Evolutionary conservation across 2,113 vertebrate genomes (phyloP).

Genomic region (Dicrurus megarhynchus): DNA sequence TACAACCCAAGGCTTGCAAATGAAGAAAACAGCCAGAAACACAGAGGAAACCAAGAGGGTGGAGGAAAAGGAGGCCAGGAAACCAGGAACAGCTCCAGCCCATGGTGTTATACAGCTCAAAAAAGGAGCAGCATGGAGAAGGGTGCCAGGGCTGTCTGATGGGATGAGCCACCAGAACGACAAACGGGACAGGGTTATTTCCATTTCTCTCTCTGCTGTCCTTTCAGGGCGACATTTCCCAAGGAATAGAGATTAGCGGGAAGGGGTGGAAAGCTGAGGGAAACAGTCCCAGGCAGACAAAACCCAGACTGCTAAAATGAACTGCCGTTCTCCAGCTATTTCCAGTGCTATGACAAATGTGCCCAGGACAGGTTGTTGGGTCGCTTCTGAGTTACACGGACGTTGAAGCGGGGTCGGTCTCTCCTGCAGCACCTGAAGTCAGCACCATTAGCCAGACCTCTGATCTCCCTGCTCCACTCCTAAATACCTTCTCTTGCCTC

Average conservation of each 20-base stretch:
- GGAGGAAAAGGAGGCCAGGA: background rate
- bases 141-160: background rate
- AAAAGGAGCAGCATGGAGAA: background rate
- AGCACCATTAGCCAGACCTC: background rate
- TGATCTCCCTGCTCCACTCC: background rate
- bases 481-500: background rate
- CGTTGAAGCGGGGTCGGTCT: background rate
- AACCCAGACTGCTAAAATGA: background rate
- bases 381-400: background rate
- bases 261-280: background rate
- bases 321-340: background rate
- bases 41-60: background rate
- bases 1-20: background rate
- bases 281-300: background rate
- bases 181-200: fast-evolving
- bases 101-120: background rate
- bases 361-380: background rate
- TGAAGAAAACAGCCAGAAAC: conserved; percentile 22
- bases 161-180: background rate
- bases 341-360: fast-evolving
- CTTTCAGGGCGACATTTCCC: background rate
- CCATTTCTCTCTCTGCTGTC: background rate
- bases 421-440: background rate
- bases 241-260: background rate
- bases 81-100: background rate